Conservation (phyloP, 2,113 vertebrate genomes). For the Benitochromis conjunctus region DNA sequence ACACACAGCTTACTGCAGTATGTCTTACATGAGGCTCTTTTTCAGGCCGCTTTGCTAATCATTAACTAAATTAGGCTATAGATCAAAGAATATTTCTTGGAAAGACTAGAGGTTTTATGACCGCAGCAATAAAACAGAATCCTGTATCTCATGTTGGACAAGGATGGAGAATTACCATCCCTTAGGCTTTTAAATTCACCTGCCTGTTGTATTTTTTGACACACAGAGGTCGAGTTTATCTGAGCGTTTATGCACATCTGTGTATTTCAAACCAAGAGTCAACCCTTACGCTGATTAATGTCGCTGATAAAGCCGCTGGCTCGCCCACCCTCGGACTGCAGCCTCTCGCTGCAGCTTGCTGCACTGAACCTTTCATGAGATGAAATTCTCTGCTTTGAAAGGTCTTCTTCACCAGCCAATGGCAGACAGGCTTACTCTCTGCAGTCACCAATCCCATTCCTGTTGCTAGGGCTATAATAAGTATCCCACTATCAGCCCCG, state of each 20-base stretch:
- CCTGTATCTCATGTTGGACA: neutral
- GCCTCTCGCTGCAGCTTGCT: slow-evolving; percentile 67
- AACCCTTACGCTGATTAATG: slow-evolving; percentile 30
- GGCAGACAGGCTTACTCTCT: slow-evolving; percentile 26
- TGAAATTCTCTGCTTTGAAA: slow-evolving; percentile 70
- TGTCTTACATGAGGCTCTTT: neutral
- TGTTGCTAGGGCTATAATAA: slow-evolving; percentile 79
- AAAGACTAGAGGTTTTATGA: slow-evolving; percentile 4
- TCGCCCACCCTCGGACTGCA: slow-evolving; percentile 54
- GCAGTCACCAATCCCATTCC: slow-evolving; percentile 62
- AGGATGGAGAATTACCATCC: neutral
- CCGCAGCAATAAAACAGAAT: neutral
- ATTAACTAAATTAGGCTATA: slow-evolving; percentile 16
- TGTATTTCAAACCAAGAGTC: neutral
- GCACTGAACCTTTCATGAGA: slow-evolving; percentile 71
- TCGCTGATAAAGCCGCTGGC: slow-evolving; percentile 36
- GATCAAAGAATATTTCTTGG: slow-evolving; percentile 13
- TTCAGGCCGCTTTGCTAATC: neutral
- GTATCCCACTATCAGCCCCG: slow-evolving; percentile 50
- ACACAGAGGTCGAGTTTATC: neutral
- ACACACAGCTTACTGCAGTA: neutral
- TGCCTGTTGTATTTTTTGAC: neutral
- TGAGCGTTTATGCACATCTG: neutral
- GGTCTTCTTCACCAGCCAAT: slow-evolving; percentile 66
- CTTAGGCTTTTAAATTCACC: neutral